A percentile compares a stretch with the other conserved stretches of the same genome.
Conservation (phyloP, 2,888 invertebrate species). For the Trilocha varians region DNA sequence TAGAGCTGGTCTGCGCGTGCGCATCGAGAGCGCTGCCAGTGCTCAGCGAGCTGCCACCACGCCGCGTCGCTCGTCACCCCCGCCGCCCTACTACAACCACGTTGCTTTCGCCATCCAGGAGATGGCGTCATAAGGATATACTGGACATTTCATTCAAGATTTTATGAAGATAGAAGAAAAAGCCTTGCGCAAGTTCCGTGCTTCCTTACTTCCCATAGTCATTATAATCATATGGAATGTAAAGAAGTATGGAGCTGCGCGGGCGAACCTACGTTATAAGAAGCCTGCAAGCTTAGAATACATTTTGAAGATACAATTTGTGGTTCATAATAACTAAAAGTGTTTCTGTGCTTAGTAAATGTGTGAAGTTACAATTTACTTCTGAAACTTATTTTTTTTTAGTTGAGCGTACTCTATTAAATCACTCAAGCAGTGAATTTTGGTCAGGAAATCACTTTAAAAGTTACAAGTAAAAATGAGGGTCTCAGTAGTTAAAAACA, state of each 20-base stretch:
- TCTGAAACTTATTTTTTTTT: not conserved
- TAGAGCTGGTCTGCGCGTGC: conserved; percentile 72
- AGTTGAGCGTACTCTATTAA: conserved; percentile 1
- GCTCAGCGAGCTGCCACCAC: conserved; percentile 59
- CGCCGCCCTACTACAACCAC: conserved; percentile 19
- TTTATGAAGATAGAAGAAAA: conserved; percentile 41
- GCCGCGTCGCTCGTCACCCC: conserved; percentile 63
- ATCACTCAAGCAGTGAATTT: conserved; percentile 1
- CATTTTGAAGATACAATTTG: conserved; percentile 24
- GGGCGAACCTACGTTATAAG: conserved; percentile 52
- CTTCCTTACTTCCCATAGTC: conserved; percentile 97
- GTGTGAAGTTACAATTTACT: conserved; percentile 8
- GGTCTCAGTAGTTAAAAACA: conserved; percentile 31
- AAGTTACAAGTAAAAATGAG: conserved; percentile 4
- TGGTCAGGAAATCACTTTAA: not conserved
- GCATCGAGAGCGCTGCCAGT: conserved; percentile 63
- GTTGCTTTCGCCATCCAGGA: conserved; percentile 29
- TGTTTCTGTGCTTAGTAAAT: conserved; percentile 19
- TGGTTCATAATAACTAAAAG: conserved; percentile 22
- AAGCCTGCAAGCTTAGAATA: conserved; percentile 23
- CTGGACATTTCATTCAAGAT: conserved; percentile 20
- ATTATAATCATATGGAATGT: conserved; percentile 92
- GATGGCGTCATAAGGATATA: conserved; percentile 33
- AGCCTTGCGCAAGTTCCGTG: conserved; percentile 86
- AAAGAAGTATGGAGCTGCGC: conserved; percentile 95